Evolutionary conservation across 2,113 vertebrate genomes (phyloP).

Genomic region (Eulacestoma nigropectus): DNA sequence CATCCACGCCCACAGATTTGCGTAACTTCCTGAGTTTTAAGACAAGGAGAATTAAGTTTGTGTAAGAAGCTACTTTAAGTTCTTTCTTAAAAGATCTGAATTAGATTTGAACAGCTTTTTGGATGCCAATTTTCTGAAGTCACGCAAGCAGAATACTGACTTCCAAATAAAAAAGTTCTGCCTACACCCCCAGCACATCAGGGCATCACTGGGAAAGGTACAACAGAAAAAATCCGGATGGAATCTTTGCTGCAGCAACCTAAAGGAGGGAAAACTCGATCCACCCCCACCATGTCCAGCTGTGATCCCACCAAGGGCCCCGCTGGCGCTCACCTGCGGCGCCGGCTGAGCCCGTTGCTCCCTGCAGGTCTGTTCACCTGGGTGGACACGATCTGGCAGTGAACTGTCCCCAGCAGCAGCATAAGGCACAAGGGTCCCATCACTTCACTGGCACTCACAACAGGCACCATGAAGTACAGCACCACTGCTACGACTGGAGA

Average conservation of each 20-base stretch:
- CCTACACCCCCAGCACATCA: background rate
- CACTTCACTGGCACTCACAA: slow-evolving; percentile 84
- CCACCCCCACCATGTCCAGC: too few relatives aligned
- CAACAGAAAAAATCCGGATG: background rate
- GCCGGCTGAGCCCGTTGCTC: slow-evolving; percentile 77
- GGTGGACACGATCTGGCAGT: slow-evolving; percentile 97
- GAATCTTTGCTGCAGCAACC: background rate
- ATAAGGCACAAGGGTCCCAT: slow-evolving; percentile 92
- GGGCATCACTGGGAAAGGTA: background rate
- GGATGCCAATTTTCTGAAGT: background rate
- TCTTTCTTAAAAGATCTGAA: background rate
- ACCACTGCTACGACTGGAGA: slow-evolving; percentile 80
- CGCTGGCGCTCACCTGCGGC: slow-evolving; percentile 76
- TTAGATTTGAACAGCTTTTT: background rate
- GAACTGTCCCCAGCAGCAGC: slow-evolving; percentile 95
- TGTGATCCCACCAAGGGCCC: background rate
- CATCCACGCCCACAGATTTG: slow-evolving; percentile 68
- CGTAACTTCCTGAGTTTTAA: slow-evolving; percentile 72
- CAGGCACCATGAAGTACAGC: slow-evolving; percentile 84
- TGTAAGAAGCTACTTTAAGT: background rate
- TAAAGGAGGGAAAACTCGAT: accelerated
- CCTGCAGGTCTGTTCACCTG: slow-evolving; percentile 76
- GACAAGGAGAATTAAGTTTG: background rate
- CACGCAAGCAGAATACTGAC: background rate
- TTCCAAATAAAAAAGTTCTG: background rate